Evolutionary conservation across 2,797 vertebrate genomes (phyloP), one percentile per base, ranked within the genome.

Genomic region (Crenuchus spilurus): DNA sequence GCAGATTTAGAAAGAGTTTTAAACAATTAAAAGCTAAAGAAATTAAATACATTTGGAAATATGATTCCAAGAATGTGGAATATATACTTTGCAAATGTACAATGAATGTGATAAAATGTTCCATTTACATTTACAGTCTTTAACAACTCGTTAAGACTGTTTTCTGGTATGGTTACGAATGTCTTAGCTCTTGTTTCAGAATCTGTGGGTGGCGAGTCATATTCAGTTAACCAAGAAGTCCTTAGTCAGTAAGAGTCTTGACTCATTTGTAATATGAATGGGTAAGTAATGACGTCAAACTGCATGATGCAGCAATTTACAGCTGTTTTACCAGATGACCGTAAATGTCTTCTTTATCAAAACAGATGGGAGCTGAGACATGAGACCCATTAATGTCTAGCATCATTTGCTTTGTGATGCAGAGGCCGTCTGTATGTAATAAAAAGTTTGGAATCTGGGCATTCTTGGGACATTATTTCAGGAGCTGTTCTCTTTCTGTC

Each of bases 301-400:
- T 20, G 49, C 31, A 42, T 76, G 70, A 66, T 26, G 73, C 69
- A 76, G 73, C 76, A 61, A 31, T 42, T 26, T 51, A 60, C 28
- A 72, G 65, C 65, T 65, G 35, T 24, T 70, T 42, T 37, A 48
- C 37, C 48, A 66, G 41, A 6, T 70, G 73, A 73, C 41, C 49
- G 33, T n/a, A 63, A 73, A 74, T 76, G 48, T 62, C 76, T 67
- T 65, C 39, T 66, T 76, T 76, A 55, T 65, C 24, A 31, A 42
- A 66, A 57, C 35, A 74, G 70, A 73, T 51, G 28, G 30, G 28
- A 24, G 37, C 5, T 18, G 30, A 18, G 70, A 64, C 5, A 46
- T 13, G 18, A 22, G 20, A 66, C n/a, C 39, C 33, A 69, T 20
- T 69, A 72, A 48, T n/a, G 13, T 64, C 39, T 8, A 62, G 30